A percentile compares a stretch with the other conserved stretches of the same genome.
Conservation (phyloP, 2,113 vertebrate genomes). For the Lepus americanus region DNA sequence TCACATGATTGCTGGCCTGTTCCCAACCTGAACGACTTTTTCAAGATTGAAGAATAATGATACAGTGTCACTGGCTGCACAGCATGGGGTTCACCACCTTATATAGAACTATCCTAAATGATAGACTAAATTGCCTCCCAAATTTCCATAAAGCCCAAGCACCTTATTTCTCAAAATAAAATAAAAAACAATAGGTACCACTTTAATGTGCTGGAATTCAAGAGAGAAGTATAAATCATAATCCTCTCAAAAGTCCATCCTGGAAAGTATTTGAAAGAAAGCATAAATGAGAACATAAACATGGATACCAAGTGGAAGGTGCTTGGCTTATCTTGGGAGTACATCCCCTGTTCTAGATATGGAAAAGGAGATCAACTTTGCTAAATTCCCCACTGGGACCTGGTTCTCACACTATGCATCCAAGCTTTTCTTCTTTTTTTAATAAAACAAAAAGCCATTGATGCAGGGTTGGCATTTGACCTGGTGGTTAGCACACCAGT, state of each 20-base stretch:
- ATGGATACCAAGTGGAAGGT: neutral
- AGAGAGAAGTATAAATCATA: neutral
- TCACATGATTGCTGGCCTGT: neutral
- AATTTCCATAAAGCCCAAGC: neutral
- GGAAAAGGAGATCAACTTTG: neutral
- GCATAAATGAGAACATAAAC: neutral
- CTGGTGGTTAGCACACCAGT: no score
- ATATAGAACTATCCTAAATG: neutral
- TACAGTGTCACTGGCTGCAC: neutral
- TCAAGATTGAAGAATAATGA: neutral
- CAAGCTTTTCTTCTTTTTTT: neutral
- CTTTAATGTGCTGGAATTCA: neutral
- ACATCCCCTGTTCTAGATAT: neutral
- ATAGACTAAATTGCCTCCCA: neutral
- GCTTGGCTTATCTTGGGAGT: neutral
- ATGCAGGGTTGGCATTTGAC: no score
- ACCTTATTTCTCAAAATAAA: constrained; percentile 35
- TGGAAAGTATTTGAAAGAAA: neutral
- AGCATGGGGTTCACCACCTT: neutral
- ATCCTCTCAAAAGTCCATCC: neutral
- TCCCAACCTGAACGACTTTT: neutral
- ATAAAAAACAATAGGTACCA: neutral
- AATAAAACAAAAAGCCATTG: no score
- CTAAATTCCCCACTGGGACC: neutral
- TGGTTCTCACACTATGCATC: neutral